Percentiles rank a stretch among this genome's conserved stretches.
phyloP scores from a whole-genome alignment of 2,113 vertebrate species.

The Leptodactylus fuscus region DNA sequence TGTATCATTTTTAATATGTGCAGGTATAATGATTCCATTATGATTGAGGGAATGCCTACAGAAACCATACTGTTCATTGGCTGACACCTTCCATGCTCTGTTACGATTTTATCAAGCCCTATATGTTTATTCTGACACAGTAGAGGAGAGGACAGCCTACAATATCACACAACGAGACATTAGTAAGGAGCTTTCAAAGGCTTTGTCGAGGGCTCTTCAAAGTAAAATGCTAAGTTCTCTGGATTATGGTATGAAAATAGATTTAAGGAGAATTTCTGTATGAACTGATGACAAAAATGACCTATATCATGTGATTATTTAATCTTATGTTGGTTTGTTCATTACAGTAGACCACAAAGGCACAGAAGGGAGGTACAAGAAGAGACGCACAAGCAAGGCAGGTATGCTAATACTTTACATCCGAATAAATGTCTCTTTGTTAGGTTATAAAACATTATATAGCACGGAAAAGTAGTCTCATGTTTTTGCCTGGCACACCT shows the following conservation, averaged over 20 bases:
- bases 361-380: slow-evolving; percentile 75
- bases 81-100: too few species aligned
- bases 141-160: neutral
- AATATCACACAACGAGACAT: neutral
- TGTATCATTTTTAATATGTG: too few species aligned
- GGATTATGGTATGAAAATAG: neutral
- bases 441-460: neutral
- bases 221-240: slow-evolving; percentile 39
- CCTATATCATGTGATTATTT: neutral
- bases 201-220: neutral
- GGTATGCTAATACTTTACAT: slow-evolving; percentile 68
- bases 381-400: slow-evolving; percentile 79
- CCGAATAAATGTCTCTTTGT: neutral
- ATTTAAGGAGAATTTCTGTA: neutral
- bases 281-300: slow-evolving; percentile 6
- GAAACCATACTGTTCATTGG: too few species aligned
- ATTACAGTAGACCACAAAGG: slow-evolving; percentile 67
- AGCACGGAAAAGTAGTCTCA: neutral
- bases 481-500: neutral
- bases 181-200: slow-evolving; percentile 33
- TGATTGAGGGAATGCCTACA: too few species aligned
- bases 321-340: slow-evolving; percentile 48
- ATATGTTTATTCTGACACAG: too few species aligned
- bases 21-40: too few species aligned
- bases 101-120: too few species aligned